Evolutionary conservation across 2,888 invertebrate species (phyloP), one percentile per base, ranked within the genome.

Genomic region (Ennomos quercinarius): DNA sequence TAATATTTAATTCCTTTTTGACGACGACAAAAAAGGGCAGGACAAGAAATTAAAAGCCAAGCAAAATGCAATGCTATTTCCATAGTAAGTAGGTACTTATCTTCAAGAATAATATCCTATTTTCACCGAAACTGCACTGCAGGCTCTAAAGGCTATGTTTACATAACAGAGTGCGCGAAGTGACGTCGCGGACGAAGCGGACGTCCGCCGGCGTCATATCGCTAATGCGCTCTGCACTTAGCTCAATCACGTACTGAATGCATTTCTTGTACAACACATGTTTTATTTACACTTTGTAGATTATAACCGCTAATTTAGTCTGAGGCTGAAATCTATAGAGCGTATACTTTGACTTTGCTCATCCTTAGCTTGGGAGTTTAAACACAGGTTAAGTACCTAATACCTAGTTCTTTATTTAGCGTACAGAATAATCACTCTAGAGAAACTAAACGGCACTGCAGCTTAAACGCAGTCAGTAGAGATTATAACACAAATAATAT

Each of bases 181-280:
- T 81, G 83, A 78, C 76, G 80, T 81, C 76, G 77, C 72, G 70
- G 64, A 68, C 71, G 73, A 71, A 69, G 68, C 86, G 86, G 87
- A 89, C 67, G 67, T 91, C 90, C 88, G 90, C 81, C 89, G 87
- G 89, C 89, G 88, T 76, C 89, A 83, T 81, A 77, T 77, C 82
- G 77, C 86, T 89, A 89, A 89, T 89, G 88, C 86, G 79, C 77
- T 71, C 51, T 83, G 87, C 90, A 89, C 89, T 89, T 88, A 88
- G 83, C 79, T 77, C 80, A 74, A 79, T 80, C 79, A 78, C 70
- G 67, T 63, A 59, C 77, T 73, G 75, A 79, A 81, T 78, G 78
- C 74, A 75, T 70, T 68, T 49, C 41, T 55, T 51, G 49, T 57
- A 51, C 45, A 47, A 27, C 17, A 57, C 60, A 49, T 42, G 47